Base-by-base conservation (phyloP, 2,113 vertebrate species). In the Lophochroa leadbeateri region DNA sequence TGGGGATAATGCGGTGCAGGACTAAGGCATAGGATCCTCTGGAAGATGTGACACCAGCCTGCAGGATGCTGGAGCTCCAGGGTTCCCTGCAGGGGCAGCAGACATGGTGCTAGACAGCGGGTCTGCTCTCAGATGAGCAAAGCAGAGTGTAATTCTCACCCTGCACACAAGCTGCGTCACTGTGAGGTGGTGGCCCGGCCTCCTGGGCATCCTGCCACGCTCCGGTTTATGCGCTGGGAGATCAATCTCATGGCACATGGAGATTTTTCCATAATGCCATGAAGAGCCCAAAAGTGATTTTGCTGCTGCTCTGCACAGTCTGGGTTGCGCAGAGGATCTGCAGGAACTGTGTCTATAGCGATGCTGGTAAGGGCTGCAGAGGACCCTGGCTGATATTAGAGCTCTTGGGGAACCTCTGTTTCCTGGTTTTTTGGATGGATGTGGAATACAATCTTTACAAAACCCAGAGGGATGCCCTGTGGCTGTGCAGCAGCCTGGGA, bases 91-190 rank as follows among this genome's bases (percentile, higher is more conserved):
- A 43, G 69, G 81, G 57, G 61, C 74, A 87, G 89, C 80, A 91
- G 58, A 27, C 80, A 9, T 13, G 1, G 91, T 25, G 92, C 52
- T 49, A 94, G 95, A 91, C 93, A 0, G 29, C 2, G 27, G 37
- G 28, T 63, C 82, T 91, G 92, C 19, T 94, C 92, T 33, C 19
- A 6, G 60, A 47, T 61, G 8, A 83, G 65, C 25, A 35, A 17
- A 53, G 55, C 60, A 0, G 11, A 35, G 70, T 0, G 0, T 13
- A 7, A 49, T 86, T 84, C 69, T 44, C 60, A 10, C 92, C 92
- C 44, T 12, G 31, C 9, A 1, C 5, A 7, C 0, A 17, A 49
- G 17, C 60, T 8, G 28, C 0, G 1, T 10, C 14, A 31, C 72
- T 44, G 33, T 6, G 49, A 17, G 70, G 37, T 0, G 3, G 7